Base-by-base conservation (phyloP, 2,888 invertebrate species). In the Coecobrya sp. region DNA sequence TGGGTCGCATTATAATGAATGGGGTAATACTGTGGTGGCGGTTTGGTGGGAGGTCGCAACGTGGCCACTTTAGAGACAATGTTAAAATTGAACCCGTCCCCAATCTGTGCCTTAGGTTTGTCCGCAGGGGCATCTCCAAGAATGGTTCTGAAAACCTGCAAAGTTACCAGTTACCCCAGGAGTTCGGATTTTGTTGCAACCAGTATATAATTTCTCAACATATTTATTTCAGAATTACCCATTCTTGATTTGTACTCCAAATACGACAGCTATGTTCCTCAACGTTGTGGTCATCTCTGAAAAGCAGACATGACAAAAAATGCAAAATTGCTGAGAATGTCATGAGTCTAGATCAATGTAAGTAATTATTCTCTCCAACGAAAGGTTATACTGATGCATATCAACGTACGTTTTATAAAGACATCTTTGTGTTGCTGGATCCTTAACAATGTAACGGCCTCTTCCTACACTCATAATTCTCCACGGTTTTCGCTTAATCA, bases 191-290 rank as follows among this genome's bases (percentile, higher is more conserved):
- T n/a, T n/a, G n/a, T n/a, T 59, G 59, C 22, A 16, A 10, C n/a
- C n/a, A n/a, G 59, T 59, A 19, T 59, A n/a, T 2, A 59, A 19
- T 59, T 59, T 59, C 5, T n/a, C n/a, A n/a, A n/a, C 5, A 59
- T 59, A 5, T 5, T 59, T 59, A 19, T 19, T 59, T 19, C 19
- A 1, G 1, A 19, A 25, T 45, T 86, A 92, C 93, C 93, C 93
- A 93, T 93, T 93, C 93, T 84, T 93, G 93, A 59, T 93, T 93
- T 49, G 93, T 91, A 16, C 87, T 87, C 92, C 92, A 93, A 19
- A 93, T 89, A 3, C 93, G 89, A 68, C 93, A 93, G 16, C 81
- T 45, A 49, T 93, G 93, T 42, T 93, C 93, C 30, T 91, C 91
- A 8, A 93, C 93, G 62, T 93, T 91, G 22, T 86, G 55, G 36